phyloP scores from a whole-genome alignment of 2,797 vertebrate species.

The Bradypus variegatus region DNA sequence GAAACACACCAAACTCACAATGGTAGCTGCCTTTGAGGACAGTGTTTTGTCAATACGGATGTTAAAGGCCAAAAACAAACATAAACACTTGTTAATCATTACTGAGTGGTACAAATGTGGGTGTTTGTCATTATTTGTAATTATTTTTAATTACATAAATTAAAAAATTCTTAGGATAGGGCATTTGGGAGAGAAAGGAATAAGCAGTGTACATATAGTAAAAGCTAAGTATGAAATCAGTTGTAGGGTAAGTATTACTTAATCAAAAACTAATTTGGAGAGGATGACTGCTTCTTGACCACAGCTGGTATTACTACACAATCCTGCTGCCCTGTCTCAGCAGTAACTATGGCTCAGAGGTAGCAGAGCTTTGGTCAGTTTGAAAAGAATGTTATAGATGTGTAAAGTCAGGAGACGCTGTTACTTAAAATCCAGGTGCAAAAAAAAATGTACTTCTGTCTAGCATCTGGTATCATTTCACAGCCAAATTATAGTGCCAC shows the following conservation, averaged over 20 bases:
- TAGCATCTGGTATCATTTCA: not conserved
- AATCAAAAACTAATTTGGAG: not conserved
- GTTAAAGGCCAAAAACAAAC: not conserved
- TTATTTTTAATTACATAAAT: not conserved
- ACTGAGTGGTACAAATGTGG: not conserved
- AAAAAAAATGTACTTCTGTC: not conserved
- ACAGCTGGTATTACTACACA: not conserved
- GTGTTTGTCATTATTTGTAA: not conserved
- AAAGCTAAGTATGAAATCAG: not conserved
- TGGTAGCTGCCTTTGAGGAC: not conserved
- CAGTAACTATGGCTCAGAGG: not conserved
- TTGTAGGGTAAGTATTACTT: not conserved
- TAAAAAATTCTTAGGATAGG: not conserved
- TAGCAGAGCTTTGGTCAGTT: not conserved
- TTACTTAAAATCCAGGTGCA: not conserved
- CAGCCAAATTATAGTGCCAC: not conserved
- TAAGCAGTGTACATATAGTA: no score
- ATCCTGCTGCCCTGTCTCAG: not conserved
- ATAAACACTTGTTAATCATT: not conserved
- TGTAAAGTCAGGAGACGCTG: not conserved
- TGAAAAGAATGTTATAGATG: not conserved
- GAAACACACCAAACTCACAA: not conserved
- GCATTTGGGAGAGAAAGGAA: not conserved
- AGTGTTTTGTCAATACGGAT: not conserved
- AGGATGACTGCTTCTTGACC: not conserved